Evolutionary conservation across 2,888 invertebrate species (phyloP), one percentile per base, ranked within the genome.

Genomic region (Anthophora plumipes): DNA sequence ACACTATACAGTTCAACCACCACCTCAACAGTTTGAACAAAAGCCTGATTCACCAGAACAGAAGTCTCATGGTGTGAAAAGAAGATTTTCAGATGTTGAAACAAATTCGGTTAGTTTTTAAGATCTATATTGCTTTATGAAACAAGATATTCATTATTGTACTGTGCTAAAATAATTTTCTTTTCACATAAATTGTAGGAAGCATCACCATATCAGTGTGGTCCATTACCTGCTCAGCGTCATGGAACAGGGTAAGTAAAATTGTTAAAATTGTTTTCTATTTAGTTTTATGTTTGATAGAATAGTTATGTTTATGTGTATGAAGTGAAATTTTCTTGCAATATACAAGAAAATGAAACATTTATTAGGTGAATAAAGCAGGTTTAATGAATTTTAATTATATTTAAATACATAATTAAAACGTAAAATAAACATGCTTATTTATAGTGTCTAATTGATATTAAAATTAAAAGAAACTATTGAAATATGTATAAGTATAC

Each of bases 161-260:
- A 11, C 31, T 64, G 70, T 52, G 5, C 25, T 52, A 8, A 60
- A 60, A 54, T 52, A 39, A 25, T 22, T 59, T 64, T 22, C n/a
- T 31, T 68, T 31, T 70, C 43, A 1, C 48, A n/a, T 64, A 39
- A 66, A 73, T 54, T 37, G 52, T 41, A 93, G 93, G 93, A 93
- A 70, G 83, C 89, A 83, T 86, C 91, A 39, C 90, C 91, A n/a
- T 91, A 91, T 77, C 92, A 91, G 70, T 88, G 91, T 75, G 89
- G 88, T 48, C 92, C 93, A 78, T 86, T 91, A 59, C 91, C 91
- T 52, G 85, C 89, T 57, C 92, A 92, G 74, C 92, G 93, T 68
- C 93, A 92, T 77, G 93, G 92, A 74, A 91, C 91, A 85, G 93
- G 93, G 93, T 93, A 89, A 92, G 92, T 91, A 25, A 82, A 73